phyloP scores from a whole-genome alignment of 2,888 invertebrate species.

The Drosophila mimetica region DNA sequence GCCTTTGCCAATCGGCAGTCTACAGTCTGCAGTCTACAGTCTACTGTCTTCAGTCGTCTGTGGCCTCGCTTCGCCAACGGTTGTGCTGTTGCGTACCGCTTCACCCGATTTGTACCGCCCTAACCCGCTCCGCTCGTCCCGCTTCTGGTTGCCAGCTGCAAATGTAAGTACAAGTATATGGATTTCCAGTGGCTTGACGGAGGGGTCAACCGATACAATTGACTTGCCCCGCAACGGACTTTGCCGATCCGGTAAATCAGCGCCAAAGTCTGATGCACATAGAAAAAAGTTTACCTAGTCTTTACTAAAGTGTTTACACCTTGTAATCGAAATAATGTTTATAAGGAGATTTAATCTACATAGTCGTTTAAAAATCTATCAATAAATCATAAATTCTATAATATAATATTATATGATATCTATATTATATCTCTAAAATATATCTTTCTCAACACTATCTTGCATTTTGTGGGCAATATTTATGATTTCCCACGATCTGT shows the following conservation, averaged over 20 bases:
- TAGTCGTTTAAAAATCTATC: no score
- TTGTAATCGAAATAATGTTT: no score
- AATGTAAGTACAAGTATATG: slow-evolving; percentile 33
- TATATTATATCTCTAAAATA: no score
- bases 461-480: not conserved
- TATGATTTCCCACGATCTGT: not conserved
- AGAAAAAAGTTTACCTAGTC: no score
- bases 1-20: not conserved
- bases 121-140: slow-evolving; percentile 1
- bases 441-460: no score
- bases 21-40: slow-evolving; percentile 14
- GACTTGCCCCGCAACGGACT: slow-evolving; percentile 22
- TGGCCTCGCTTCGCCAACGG: slow-evolving; percentile 13
- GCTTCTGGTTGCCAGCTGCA: not conserved
- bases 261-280: slow-evolving; percentile 16
- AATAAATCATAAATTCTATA: no score
- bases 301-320: no score
- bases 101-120: not conserved
- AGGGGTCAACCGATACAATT: slow-evolving; percentile 30
- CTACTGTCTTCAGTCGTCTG: slow-evolving; percentile 16
- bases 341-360: no score
- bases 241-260: slow-evolving; percentile 13
- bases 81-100: slow-evolving; percentile 16
- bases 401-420: no score
- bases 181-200: slow-evolving; percentile 7